phyloP scores from a whole-genome alignment of 2,888 invertebrate genomes.

The Onthophagus sagittarius region DNA sequence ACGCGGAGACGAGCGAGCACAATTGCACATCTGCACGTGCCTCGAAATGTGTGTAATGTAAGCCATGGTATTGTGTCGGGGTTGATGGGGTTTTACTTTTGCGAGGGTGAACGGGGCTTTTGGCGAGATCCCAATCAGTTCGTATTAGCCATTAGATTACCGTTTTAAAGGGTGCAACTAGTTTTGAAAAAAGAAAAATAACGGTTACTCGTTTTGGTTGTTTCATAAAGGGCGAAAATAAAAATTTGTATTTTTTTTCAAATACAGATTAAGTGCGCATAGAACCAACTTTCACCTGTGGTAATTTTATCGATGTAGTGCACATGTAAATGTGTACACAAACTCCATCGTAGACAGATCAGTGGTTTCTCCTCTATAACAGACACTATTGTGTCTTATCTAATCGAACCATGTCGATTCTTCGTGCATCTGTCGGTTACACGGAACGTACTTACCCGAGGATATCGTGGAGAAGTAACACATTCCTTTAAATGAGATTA shows the following conservation, averaged over 20 bases:
- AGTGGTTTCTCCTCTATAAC: background rate
- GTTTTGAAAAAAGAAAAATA: background rate
- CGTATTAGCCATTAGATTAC: background rate
- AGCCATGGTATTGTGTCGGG: background rate
- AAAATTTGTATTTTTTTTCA: too few relatives aligned
- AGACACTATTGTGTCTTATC: background rate
- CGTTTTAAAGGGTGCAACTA: background rate
- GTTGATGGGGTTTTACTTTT: background rate
- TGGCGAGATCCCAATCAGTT: background rate
- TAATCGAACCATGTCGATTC: background rate
- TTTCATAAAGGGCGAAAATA: background rate
- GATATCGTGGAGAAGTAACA: background rate
- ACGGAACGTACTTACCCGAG: background rate
- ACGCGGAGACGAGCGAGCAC: background rate
- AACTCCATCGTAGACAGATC: background rate
- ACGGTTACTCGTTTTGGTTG: background rate
- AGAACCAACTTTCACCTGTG: background rate
- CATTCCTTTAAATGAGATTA: background rate
- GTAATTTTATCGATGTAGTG: background rate
- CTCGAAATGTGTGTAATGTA: slow-evolving; percentile 2
- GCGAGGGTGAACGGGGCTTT: background rate
- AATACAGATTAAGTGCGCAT: background rate
- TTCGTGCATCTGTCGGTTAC: background rate
- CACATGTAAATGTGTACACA: background rate
- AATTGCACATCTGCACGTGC: slow-evolving; percentile 13